Conservation (phyloP, 2,888 invertebrate species). For the Tachina fera region DNA sequence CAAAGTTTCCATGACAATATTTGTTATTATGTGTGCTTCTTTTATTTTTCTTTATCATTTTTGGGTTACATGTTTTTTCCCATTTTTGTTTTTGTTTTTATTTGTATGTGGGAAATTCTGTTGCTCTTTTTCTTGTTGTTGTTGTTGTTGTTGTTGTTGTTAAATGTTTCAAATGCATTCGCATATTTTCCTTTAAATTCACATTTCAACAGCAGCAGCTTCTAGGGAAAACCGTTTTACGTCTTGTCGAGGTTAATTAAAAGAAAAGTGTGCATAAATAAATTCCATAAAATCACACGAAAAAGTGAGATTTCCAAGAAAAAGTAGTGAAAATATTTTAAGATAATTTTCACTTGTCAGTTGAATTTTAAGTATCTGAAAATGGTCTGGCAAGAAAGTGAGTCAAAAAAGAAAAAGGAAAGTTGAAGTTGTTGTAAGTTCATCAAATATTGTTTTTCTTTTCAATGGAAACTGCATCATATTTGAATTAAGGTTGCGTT, state of each 20-base stretch:
- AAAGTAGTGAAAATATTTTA: constrained; percentile 36
- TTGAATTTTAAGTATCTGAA: constrained; percentile 20
- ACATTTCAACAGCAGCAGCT: background rate
- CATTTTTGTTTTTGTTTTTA: background rate
- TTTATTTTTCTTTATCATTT: background rate
- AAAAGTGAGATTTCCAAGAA: constrained; percentile 37
- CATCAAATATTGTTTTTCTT: background rate
- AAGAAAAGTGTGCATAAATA: constrained; percentile 1
- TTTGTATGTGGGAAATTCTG: constrained; percentile 23
- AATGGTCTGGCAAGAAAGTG: background rate
- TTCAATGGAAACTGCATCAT: too few species aligned
- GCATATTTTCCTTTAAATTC: constrained; percentile 4
- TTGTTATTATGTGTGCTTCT: constrained; percentile 1
- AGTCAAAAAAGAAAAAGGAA: background rate
- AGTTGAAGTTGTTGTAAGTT: background rate
- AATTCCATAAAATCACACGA: constrained; percentile 2
- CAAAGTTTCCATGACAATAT: constrained; percentile 35
- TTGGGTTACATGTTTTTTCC: background rate
- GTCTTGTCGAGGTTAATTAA: background rate
- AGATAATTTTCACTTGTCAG: constrained; percentile 32
- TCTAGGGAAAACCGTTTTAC: background rate
- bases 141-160: background rate
- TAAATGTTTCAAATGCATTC: constrained; percentile 11
- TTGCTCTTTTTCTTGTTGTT: background rate
- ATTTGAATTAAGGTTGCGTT: too few species aligned